Conservation (phyloP, 2,797 vertebrate species). For the Tenualosa thibaudeaui region DNA sequence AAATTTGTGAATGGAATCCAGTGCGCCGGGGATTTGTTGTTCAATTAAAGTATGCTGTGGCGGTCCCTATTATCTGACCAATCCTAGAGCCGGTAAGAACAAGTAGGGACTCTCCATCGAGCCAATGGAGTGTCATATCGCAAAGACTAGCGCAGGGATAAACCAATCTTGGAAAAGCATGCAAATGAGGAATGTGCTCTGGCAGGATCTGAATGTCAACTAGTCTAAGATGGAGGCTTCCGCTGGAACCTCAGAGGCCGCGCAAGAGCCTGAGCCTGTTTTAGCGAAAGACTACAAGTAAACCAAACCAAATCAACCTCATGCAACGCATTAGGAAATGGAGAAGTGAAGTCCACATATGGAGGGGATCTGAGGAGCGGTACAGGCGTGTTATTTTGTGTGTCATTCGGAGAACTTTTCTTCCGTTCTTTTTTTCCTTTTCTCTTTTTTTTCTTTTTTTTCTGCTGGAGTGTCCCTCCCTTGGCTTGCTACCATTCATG, state of each 20-base stretch:
- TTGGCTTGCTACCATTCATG: conserved; percentile 79
- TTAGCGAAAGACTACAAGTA: conserved; percentile 9
- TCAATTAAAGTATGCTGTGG: conserved; percentile 77
- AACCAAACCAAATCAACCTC: conserved; percentile 12
- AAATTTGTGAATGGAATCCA: conserved; percentile 92
- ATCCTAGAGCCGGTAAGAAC: conserved; percentile 71
- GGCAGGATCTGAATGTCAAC: conserved; percentile 93
- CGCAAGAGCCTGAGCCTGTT: conserved; percentile 51
- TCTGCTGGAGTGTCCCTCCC: conserved; percentile 74
- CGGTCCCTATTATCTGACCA: conserved; percentile 67
- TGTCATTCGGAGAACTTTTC: conserved; percentile 72
- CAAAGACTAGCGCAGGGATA: conserved; percentile 82
- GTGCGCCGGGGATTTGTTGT: conserved; percentile 85
- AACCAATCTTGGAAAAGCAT: conserved; percentile 83
- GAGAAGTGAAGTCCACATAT: conserved; percentile 49
- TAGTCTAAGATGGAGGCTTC: conserved; percentile 98
- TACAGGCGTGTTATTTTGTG: conserved; percentile 62
- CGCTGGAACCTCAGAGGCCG: conserved; percentile 86
- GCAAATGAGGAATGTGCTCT: conserved; percentile 84
- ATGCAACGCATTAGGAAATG: conserved; percentile 35
- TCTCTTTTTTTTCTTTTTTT: conserved; percentile 31
- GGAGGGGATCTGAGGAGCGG: conserved; percentile 47
- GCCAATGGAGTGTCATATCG: conserved; percentile 79
- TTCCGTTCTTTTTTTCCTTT: conserved; percentile 53
- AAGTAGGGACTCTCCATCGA: conserved; percentile 78